Base-by-base conservation (phyloP, 2,888 invertebrate species). In the Brassicogethes aeneus region DNA sequence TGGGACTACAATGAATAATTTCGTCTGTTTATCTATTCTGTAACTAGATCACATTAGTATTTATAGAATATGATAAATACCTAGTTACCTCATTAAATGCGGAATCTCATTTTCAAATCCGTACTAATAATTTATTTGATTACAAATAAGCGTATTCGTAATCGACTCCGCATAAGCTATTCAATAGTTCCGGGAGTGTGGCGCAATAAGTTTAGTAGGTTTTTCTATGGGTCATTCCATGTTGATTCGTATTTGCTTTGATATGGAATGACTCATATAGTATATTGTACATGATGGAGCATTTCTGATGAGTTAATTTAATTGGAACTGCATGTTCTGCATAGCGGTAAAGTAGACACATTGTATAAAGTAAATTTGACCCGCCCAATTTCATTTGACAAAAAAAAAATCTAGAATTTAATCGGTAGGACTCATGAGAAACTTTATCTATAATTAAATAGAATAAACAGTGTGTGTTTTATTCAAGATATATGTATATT, bases 1-100 rank as follows among this genome's bases (percentile, higher is more conserved):
- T 97, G 96, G 97, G 90, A 89, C 62, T 93, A 90, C 70, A 88
- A 85, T 72, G 89, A 90, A 79, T 87, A 79, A 76, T 53, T 46
- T 29, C 38, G 37, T 31, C 37, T 48, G 40, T 46, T 40, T 40
- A 43, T 42, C 45, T 52, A 51, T 56, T 57, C 53, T 47, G 52
- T 49, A 52, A 51, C 42, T 56, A 54, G 54, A 46, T 51, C 50
- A 23, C 47, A 47, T 45, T 52, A 52, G 49, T 51, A 52, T 50
- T 52, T 44, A 46, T 50, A 52, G 47, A 45, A 23, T 23, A 23
- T 23, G 23, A 42, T 50, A 46, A 54, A 55, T 52, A 53, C 49
- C 54, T 57, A 51, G 53, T 53, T 56, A 56, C 54, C 54, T 55
- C 52, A 44, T 46, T 43, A 13, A 42, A 49, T 40, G 40, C 42